Evolutionary conservation across 2,797 vertebrate genomes (phyloP), one percentile per base, ranked within the genome.

Genomic region (Anas bahamensis): DNA sequence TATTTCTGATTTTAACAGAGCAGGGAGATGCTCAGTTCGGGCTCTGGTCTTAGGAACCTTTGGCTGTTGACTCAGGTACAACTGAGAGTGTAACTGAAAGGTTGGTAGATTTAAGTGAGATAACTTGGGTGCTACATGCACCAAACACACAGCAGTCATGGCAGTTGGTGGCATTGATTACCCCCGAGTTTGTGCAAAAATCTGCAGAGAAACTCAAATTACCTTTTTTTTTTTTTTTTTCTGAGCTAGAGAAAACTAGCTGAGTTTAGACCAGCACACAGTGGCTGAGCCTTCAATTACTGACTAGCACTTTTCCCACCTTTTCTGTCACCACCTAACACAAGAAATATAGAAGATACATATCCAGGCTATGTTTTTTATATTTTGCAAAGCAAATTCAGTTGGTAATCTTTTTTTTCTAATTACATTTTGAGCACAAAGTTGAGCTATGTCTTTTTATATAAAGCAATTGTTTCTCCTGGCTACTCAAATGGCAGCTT

Each of bases 121-220:
- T 56, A 77, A 83, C 6, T 1, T 48, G 19, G 65, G 63, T 15
- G 46, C 22, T 57, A 6, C 2, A 44, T 28, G n/a, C 35, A 80
- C 16, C 28, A 46, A 77, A 65, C 4, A 3, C 0, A 0, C 33
- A 78, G 10, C 39, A 48, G 2, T 0, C 46, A 12, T 29, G 42
- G 69, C 33, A 74, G 42, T 79, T 16, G 13, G 42, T 48, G 42
- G 22, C 64, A 79, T 24, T 4, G 6, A 61, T 19, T 19, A 61
- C 10, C 11, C 22, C 37, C 2, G 9, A 64, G 18, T n/a, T 85
- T 68, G 19, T 19, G 31, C 4, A 37, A 13, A 56, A 48, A 56
- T 56, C 11, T 65, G 35, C 21, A 64, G 31, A 71, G 68, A 65
- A 61, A 88, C 5, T 7, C 6, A 12, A 52, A 17, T 33, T 59